Conservation (phyloP, 2,797 vertebrate species). For the Dicrostonyx torquatus region DNA sequence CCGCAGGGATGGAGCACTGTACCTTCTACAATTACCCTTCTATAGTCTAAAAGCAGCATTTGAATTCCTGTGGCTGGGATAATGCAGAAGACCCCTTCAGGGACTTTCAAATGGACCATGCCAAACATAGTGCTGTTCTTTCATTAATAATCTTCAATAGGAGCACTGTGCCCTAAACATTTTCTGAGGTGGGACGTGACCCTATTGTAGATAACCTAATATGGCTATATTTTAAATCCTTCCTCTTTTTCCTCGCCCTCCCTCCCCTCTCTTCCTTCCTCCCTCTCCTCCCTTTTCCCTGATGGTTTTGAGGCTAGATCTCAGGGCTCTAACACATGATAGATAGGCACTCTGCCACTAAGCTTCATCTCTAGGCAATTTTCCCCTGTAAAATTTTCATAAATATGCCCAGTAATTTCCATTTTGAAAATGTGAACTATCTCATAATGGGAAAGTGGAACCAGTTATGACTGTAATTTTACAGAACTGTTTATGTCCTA, state of each 20-base stretch:
- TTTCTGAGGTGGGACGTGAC: not conserved
- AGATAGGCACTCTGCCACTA: not conserved
- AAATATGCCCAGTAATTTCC: conserved; percentile 19
- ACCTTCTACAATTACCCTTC: not conserved
- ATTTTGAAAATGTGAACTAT: conserved; percentile 57
- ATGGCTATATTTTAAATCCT: not conserved
- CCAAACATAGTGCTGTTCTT: not conserved
- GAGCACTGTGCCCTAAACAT: not conserved
- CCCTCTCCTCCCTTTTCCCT: not conserved
- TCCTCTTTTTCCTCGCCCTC: not conserved
- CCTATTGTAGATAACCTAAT: not conserved
- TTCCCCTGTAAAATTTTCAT: not conserved
- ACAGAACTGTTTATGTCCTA: conserved; percentile 25
- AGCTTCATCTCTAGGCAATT: not conserved
- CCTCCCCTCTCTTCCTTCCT: not conserved
- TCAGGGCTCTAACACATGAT: not conserved
- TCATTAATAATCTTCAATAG: conserved; percentile 11
- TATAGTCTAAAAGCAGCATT: not conserved
- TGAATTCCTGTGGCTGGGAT: not conserved
- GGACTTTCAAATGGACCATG: conserved; percentile 55
- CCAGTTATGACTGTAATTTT: conserved; percentile 19
- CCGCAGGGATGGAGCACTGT: conserved; percentile 1
- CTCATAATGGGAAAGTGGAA: conserved; percentile 19
- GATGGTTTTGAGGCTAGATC: not conserved
- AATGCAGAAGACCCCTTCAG: conserved; percentile 35